phyloP scores from a whole-genome alignment of 2,888 invertebrate genomes.

The Monochamus alternatus region DNA sequence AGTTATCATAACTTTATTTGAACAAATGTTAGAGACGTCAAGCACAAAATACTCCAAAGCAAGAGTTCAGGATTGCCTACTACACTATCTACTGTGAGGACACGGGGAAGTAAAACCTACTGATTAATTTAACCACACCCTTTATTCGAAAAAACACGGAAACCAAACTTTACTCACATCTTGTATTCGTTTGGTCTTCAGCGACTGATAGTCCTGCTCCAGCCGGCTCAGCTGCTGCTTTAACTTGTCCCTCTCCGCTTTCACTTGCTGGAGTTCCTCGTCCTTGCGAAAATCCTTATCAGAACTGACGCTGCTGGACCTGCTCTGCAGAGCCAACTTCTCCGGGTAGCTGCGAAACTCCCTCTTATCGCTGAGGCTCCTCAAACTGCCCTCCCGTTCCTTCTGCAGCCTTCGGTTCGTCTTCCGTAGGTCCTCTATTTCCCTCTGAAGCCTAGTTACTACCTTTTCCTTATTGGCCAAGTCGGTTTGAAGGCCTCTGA shows the following conservation, averaged over 20 bases:
- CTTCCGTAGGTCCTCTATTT: slow-evolving; percentile 83
- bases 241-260: slow-evolving; percentile 77
- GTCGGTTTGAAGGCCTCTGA: slow-evolving; percentile 84
- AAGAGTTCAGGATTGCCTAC: no score
- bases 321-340: slow-evolving; percentile 65
- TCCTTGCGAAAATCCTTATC: slow-evolving; percentile 70
- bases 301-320: slow-evolving; percentile 62
- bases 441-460: slow-evolving; percentile 81
- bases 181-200: slow-evolving; percentile 85
- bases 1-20: no score
- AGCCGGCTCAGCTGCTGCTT: slow-evolving; percentile 73
- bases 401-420: slow-evolving; percentile 84
- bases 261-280: slow-evolving; percentile 72
- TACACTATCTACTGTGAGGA: no score
- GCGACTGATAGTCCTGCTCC: slow-evolving; percentile 82
- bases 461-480: slow-evolving; percentile 83
- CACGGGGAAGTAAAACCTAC: background rate
- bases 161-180: slow-evolving; percentile 77
- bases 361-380: slow-evolving; percentile 67
- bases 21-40: no score
- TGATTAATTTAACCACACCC: background rate
- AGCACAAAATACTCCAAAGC: no score
- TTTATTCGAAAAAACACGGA: slow-evolving; percentile 27
- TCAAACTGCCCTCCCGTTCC: slow-evolving; percentile 78
- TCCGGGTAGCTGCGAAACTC: slow-evolving; percentile 66